Conservation (phyloP, 2,113 vertebrate species). For the Triplophysa rosa region DNA sequence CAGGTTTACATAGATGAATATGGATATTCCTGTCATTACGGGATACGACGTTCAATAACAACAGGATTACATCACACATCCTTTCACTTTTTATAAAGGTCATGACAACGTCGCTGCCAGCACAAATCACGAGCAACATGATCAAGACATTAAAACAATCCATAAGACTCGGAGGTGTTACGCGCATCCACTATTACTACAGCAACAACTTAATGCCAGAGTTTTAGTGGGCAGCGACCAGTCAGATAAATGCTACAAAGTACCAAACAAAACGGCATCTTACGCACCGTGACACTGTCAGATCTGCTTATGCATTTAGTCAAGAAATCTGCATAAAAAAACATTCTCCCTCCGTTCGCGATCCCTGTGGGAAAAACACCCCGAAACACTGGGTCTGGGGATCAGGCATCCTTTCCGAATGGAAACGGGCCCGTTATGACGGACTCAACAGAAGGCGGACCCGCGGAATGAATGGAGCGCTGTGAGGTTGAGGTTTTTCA, state of each 20-base stretch:
- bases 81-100: slow-evolving; percentile 10
- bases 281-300: background rate
- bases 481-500: background rate
- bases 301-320: background rate
- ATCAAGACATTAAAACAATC: background rate
- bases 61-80: background rate
- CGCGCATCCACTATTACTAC: background rate
- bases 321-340: background rate
- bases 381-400: background rate
- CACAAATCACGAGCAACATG: background rate
- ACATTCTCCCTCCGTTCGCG: background rate
- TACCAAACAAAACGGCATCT: slow-evolving; percentile 2
- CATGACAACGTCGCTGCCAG: background rate
- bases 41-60: no score
- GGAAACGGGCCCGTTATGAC: slow-evolving; percentile 40
- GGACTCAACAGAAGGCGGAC: background rate
- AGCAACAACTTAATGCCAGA: slow-evolving; percentile 6
- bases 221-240: slow-evolving; percentile 18
- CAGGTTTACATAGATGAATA: no score
- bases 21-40: no score
- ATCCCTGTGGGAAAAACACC: background rate
- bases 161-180: background rate
- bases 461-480: slow-evolving; percentile 25
- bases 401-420: slow-evolving; percentile 9
- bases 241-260: slow-evolving; percentile 5